phyloP scores from a whole-genome alignment of 2,113 vertebrate species.

The Neoarius graeffei region DNA sequence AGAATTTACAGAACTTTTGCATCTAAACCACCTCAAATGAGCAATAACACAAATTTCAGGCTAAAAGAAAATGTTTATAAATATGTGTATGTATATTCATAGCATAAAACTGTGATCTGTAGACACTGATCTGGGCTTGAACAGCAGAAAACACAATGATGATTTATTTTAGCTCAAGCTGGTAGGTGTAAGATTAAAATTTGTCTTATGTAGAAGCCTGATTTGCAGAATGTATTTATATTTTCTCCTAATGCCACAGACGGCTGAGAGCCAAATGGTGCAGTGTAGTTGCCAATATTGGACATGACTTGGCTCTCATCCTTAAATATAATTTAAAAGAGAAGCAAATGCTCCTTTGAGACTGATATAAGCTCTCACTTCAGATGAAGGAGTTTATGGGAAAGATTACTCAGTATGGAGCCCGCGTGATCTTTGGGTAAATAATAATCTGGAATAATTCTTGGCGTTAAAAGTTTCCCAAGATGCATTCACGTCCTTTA shows the following conservation, averaged over 20 bases:
- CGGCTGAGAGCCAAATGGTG: not conserved
- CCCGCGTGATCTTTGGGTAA: not conserved
- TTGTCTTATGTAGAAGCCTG: not conserved
- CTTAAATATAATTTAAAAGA: conserved; percentile 20
- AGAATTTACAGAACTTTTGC: not conserved
- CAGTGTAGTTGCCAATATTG: conserved; percentile 8
- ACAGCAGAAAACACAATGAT: not conserved
- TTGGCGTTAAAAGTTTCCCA: not conserved
- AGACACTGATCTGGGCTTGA: not conserved
- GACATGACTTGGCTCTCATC: conserved; percentile 5
- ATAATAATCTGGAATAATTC: conserved; percentile 13
- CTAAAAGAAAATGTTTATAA: not conserved
- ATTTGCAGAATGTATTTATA: not conserved
- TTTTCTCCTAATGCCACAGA: conserved; percentile 23
- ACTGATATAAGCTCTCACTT: conserved; percentile 5
- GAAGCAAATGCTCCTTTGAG: conserved; percentile 28
- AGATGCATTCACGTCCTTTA: not conserved
- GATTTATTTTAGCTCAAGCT: not conserved
- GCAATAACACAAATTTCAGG: not conserved
- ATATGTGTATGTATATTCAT: not conserved
- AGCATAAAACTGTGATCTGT: not conserved
- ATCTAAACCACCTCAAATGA: not conserved
- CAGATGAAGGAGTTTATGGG: not conserved
- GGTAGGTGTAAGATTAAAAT: not conserved
- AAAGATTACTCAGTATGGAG: not conserved